Evolutionary conservation across 2,797 vertebrate genomes (phyloP).

Genomic region (Acrossocheilus fasciatus): DNA sequence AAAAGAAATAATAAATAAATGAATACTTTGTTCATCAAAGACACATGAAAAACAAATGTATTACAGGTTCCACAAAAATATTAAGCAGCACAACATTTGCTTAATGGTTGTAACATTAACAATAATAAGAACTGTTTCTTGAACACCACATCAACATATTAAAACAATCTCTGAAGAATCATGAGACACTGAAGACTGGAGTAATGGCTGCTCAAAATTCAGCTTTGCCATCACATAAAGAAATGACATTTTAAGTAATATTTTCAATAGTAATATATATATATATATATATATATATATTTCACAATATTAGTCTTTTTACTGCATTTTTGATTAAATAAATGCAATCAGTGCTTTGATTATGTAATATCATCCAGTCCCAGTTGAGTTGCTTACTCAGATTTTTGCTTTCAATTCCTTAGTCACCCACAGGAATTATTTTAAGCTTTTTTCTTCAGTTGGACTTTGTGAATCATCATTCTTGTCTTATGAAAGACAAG

Average conservation of each 20-base stretch:
- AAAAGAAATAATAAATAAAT: not conserved
- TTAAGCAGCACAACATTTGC: not conserved
- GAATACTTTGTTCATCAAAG: not conserved
- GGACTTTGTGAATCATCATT: conserved; percentile 15
- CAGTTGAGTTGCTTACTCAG: not conserved
- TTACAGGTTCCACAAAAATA: not conserved
- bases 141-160: not conserved
- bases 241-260: not conserved
- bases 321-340: not conserved
- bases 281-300: not conserved
- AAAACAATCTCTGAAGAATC: not conserved
- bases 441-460: conserved; percentile 3
- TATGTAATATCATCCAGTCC: conserved; percentile 4
- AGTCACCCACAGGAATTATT: conserved; percentile 32
- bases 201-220: not conserved
- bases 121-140: not conserved
- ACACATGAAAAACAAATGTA: too few relatives aligned
- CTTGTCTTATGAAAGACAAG: conserved; percentile 3
- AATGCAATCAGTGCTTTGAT: conserved; percentile 2
- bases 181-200: not conserved
- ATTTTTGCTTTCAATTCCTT: conserved; percentile 16
- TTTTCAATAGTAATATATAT: not conserved
- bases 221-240: not conserved
- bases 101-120: not conserved
- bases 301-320: not conserved